Evolutionary conservation across 2,888 invertebrate species (phyloP), one percentile per base, ranked within the genome.

Genomic region (Hemistola chrysoprasaria): DNA sequence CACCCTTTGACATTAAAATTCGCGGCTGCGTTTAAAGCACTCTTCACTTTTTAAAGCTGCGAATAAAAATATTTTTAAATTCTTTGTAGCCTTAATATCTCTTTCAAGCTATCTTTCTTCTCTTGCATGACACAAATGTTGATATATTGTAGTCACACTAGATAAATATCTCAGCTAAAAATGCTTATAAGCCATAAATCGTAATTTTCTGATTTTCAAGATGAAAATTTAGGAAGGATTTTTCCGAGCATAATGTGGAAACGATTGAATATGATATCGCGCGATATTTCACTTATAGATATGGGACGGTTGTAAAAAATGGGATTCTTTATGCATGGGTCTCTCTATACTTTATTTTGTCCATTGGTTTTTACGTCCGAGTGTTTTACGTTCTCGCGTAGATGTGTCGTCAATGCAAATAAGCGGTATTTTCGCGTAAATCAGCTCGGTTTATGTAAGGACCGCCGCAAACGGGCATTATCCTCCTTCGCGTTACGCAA

Each of bases 321-420:
- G 64, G 73, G 75, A 73, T 73, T 73, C 65, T 65, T 58, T 65
- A 71, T 71, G 68, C 68, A 70, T 67, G 65, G 60, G 69, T 57
- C 71, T 71, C 71, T 78, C 75, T 72, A 78, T 75, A 77, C 78
- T 72, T 75, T 79, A 76, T 77, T 76, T 75, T 73, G 71, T 71
- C 75, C 74, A 71, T 76, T 76, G 65, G 60, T 65, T 74, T 78
- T 80, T 77, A 75, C 66, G 73, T 72, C 68, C 68, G 57, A 69
- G 65, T 72, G 72, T 74, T 78, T 78, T 76, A 75, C 66, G 43
- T 34, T 38, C 34, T 33, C 28, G 24, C 7, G 7, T 57, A 71
- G 69, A 80, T 72, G 71, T 78, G 75, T 80, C 66, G 75, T 63
- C 61, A 65, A 76, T 81, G 78, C 80, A 80, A 84, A 83, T 83